These are phyloP conservation scores for Sardina pilchardus DNA, from an alignment of 2,113 vertebrate genomes.

Conservation along the genomic window DNA sequence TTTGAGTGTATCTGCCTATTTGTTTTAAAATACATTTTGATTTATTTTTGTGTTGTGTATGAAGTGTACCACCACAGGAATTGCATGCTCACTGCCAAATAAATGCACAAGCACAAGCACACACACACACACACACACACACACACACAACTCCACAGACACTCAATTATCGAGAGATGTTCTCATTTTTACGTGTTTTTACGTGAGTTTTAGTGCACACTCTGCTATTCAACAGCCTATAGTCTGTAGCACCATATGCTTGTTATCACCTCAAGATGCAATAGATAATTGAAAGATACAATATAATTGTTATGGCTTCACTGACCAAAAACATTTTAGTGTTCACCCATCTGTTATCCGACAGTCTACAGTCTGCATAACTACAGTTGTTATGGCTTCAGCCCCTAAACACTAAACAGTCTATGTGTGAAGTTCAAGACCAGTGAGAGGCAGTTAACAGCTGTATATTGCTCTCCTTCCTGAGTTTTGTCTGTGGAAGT, in stretches of 20 bases:
- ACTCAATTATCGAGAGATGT: not conserved
- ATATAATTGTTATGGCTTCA: not conserved
- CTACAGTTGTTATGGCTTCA: not conserved
- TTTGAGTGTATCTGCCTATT: no score
- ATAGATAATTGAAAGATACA: no score
- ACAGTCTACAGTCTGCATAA: not conserved
- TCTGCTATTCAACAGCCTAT: not conserved
- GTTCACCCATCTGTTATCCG: not conserved
- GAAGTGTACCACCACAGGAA: not conserved
- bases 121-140: conserved; percentile 6
- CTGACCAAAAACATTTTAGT: not conserved
- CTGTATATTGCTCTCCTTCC: not conserved
- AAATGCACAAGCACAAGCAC: not conserved
- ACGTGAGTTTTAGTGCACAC: not conserved
- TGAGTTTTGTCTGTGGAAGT: not conserved
- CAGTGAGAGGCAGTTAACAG: not conserved
- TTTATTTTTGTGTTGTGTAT: no score
- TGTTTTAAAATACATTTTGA: no score
- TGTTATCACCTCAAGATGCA: not conserved
- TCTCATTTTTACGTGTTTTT: no score
- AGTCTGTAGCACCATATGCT: not conserved
- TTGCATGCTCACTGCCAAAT: not conserved
- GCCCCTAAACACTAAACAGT: not conserved
- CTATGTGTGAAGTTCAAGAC: not conserved
- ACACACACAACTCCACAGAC: not conserved